Percentiles rank a stretch among this genome's conserved stretches.
phyloP scores from a whole-genome alignment of 2,888 invertebrate genomes.

The Lysandra bellargus region DNA sequence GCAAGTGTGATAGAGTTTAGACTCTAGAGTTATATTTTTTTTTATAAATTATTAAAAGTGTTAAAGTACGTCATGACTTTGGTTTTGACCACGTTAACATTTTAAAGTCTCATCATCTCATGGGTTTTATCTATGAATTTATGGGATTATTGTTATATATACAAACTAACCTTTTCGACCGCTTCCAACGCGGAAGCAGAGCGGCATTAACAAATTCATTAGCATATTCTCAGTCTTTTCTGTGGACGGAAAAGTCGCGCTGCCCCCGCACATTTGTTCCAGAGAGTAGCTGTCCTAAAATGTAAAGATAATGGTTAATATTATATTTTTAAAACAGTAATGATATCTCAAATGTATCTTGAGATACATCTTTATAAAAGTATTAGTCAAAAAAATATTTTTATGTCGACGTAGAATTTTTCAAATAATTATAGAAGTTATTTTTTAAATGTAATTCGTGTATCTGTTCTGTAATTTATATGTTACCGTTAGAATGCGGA shows the following conservation, averaged over 20 bases:
- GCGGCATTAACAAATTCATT: constrained; percentile 97
- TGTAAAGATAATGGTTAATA: background rate
- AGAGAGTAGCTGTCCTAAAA: constrained; percentile 89
- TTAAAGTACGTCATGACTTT: too few relatives aligned
- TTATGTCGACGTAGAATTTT: background rate
- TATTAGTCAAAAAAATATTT: too few relatives aligned
- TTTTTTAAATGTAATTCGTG: background rate
- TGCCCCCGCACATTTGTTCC: constrained; percentile 97
- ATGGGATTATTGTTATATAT: background rate
- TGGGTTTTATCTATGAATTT: too few relatives aligned
- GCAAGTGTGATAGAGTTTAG: too few relatives aligned
- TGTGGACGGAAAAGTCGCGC: constrained; percentile 91
- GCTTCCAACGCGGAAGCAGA: constrained; percentile 96
- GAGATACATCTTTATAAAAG: too few relatives aligned
- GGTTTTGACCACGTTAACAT: too few relatives aligned
- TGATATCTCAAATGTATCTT: too few relatives aligned
- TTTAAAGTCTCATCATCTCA: too few relatives aligned
- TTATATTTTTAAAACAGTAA: background rate
- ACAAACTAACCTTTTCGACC: constrained; percentile 89
- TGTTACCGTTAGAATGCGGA: too few relatives aligned
- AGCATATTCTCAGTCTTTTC: constrained; percentile 97
- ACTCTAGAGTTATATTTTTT: too few relatives aligned
- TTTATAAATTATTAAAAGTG: too few relatives aligned
- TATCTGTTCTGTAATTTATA: too few relatives aligned
- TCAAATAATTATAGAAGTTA: background rate